Evolutionary conservation across 1,140 invertebrate genomes (phyloP), one percentile per base, ranked within the genome.

Genomic region (Sarcophaga peregrina): DNA sequence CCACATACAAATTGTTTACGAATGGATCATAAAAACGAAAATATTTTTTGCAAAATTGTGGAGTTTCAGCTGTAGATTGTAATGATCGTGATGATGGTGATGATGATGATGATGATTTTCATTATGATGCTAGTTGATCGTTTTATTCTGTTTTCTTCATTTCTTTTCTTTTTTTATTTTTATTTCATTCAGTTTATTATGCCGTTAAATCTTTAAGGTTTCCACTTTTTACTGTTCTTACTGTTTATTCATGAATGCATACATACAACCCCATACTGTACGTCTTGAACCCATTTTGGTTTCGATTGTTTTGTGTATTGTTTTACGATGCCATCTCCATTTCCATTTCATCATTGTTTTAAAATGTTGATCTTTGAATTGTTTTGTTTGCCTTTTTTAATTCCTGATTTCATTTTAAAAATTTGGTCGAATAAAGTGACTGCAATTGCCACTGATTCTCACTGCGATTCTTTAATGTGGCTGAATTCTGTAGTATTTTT

Each of bases 341-440:
- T 4, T 10, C 62, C 20, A 68, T 37, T 4, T 37, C 1, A 37
- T 37, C 25, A 37, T 68, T 68, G 62, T 68, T 68, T 68, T 20
- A n/a, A 9, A 68, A 68, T 68, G 62, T 25, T 68, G n/a, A 68
- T 20, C 62, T 68, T 68, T 68, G 62, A 68, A 68, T 68, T 68
- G n/a, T 68, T 15, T 68, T 15, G 58, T 68, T 58, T 58, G 54
- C 15, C n/a, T 58, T 58, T n/a, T 7, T 58, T 58, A 11, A n/a
- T 58, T 58, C 54, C 13, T 58, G 52, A 13, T 54, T 58, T 58
- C 4, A 37, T 58, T 58, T 15, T 58, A 58, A 58, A 13, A 58
- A 58, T n/a, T 58, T 58, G 54, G 13, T 58, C 54, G 54, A 58
- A 58, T 58, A 37, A 37, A 37, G 54, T 58, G 0, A n/a, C 0